A percentile compares a stretch with the other conserved stretches of the same genome.
These are phyloP conservation scores for Agrypnia vestita DNA, from an alignment of 1,140 invertebrate genomes.

Conservation along the genomic window DNA sequence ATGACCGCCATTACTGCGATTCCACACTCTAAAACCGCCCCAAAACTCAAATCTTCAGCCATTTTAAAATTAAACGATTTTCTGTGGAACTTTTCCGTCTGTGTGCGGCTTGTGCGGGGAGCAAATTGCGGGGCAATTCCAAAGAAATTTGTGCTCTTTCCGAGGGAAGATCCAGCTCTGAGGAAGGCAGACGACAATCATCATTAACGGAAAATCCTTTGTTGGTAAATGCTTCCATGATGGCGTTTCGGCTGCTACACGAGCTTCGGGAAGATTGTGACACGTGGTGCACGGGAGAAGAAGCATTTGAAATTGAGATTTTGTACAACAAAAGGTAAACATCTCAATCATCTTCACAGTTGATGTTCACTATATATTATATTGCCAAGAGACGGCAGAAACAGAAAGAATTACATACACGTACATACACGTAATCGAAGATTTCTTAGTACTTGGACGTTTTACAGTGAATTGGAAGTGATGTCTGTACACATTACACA, in stretches of 20 bases:
- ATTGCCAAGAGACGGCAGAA: too few relatives aligned
- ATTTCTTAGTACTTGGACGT: too few relatives aligned
- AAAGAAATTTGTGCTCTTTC: slow-evolving; percentile 30
- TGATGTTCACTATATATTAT: too few relatives aligned
- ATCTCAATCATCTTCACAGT: too few relatives aligned
- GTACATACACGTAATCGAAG: too few relatives aligned
- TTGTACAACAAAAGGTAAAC: too few relatives aligned
- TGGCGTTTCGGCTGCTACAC: not conserved
- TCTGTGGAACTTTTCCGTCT: slow-evolving; percentile 18
- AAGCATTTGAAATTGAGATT: too few relatives aligned
- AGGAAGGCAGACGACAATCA: slow-evolving; percentile 34
- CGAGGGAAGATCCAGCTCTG: not conserved
- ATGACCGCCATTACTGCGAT: slow-evolving; percentile 51
- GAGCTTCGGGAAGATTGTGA: too few relatives aligned
- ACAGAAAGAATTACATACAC: too few relatives aligned
- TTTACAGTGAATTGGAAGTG: too few relatives aligned
- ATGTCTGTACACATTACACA: too few relatives aligned
- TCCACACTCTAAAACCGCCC: slow-evolving; percentile 49
- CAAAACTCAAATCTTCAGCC: slow-evolving; percentile 50
- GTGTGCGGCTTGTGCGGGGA: not conserved
- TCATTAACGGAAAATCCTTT: slow-evolving; percentile 27
- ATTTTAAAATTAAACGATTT: slow-evolving; percentile 55
- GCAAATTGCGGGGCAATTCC: slow-evolving; percentile 38
- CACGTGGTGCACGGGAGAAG: too few relatives aligned
- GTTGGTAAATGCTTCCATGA: slow-evolving; percentile 24